Evolutionary conservation across 2,888 invertebrate genomes (phyloP), one percentile per base, ranked within the genome.

Genomic region (Drosophila bunnanda): DNA sequence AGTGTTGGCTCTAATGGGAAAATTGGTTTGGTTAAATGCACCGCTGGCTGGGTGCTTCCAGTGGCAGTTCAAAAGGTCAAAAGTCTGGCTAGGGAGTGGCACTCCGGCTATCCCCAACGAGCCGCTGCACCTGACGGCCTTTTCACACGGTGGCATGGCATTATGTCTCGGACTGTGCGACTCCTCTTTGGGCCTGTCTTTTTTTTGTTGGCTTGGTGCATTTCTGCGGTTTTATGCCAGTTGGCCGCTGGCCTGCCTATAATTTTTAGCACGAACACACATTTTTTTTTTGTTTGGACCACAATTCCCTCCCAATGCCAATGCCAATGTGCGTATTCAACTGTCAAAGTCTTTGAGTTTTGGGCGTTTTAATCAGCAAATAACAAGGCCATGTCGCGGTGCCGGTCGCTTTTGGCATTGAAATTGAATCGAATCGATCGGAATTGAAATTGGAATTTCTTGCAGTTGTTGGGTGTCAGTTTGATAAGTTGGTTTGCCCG

Each of bases 391-490:
- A 75, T 75, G 71, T 70, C 62, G 70, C 32, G 39, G 32, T 38
- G 34, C 50, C 64, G 57, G 36, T 46, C n/a, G 34, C 15, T 34
- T 17, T 30, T 46, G 62, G 39, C 39, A 46, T 39, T 64, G 64
- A 64, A 64, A 62, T 52, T 44, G 65, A 64, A 50, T 61, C 46
- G 62, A 61, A 53, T 59, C 65, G 54, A 76, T 86, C 80, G 85
- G 82, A 89, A 85, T 88, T 82, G 80, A 54, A 77, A 82, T 81
- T 90, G 91, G 91, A 91, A 91, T 91, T 90, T 85, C 73, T 74
- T 86, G 90, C 89, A 88, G 91, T 91, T 91, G 91, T 91, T 90
- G 88, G 91, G 91, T 91, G 91, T 91, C 91, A 91, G 79, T 89
- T 91, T 90, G 91, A 91, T 90, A 90, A 90, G 91, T 91, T 84